Conservation (phyloP, 1,140 invertebrate genomes). For the Maniola jurtina region DNA sequence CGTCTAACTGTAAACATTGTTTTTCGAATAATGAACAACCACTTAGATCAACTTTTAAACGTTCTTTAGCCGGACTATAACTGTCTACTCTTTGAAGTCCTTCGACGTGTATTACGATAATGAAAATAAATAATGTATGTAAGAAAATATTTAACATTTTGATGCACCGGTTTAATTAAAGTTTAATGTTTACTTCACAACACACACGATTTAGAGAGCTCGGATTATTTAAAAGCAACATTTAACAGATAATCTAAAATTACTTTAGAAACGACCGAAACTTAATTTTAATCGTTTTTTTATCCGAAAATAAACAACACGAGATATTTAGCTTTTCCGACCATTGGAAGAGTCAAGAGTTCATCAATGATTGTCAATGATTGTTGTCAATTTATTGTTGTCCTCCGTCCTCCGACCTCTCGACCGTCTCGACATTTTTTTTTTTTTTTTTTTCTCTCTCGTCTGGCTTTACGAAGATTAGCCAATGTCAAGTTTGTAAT, state of each 20-base stretch:
- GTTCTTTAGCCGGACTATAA: conserved; percentile 45
- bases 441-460: too few relatives aligned
- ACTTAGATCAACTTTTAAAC: conserved; percentile 52
- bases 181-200: conserved; percentile 5
- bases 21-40: conserved; percentile 60
- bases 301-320: neutral
- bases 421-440: too few relatives aligned
- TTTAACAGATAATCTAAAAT: conserved; percentile 1
- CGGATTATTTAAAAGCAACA: neutral
- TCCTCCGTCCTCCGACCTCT: too few relatives aligned
- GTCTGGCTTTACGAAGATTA: too few relatives aligned
- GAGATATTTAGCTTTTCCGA: too few relatives aligned
- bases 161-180: conserved; percentile 34
- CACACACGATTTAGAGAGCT: neutral
- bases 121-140: conserved; percentile 33
- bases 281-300: neutral
- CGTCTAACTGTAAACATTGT: conserved; percentile 74
- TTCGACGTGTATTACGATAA: conserved; percentile 33
- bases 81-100: conserved; percentile 41
- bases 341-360: too few relatives aligned
- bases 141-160: conserved; percentile 36
- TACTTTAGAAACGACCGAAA: neutral
- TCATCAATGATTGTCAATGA: too few relatives aligned
- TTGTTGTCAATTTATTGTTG: too few relatives aligned
- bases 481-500: too few relatives aligned